Conservation (phyloP, 2,797 vertebrate species). For the Natrix natrix region DNA sequence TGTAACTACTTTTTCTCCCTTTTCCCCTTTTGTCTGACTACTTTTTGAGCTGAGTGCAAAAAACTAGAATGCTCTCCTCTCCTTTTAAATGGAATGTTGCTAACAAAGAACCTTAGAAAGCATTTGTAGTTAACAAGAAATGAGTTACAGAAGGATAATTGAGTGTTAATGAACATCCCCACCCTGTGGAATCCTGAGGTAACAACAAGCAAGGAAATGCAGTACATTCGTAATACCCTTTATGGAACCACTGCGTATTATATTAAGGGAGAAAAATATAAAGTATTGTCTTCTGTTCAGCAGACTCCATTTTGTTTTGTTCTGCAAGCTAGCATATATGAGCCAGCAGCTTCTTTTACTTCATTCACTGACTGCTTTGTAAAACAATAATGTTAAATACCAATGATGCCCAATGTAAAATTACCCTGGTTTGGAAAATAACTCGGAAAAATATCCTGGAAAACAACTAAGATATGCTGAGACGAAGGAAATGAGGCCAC, state of each 20-base stretch:
- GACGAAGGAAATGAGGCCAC: not conserved
- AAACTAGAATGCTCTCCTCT: not conserved
- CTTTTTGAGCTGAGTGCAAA: not conserved
- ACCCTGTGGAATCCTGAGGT: slow-evolving; percentile 50
- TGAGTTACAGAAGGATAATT: not conserved
- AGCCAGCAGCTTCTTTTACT: not conserved
- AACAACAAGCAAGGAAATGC: slow-evolving; percentile 30
- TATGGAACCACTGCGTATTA: not conserved
- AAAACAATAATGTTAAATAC: not conserved
- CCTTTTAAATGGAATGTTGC: not conserved
- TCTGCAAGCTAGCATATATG: not conserved
- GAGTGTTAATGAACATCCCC: slow-evolving; percentile 64
- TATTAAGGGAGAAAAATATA: not conserved
- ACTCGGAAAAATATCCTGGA: not conserved
- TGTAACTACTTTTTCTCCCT: not conserved
- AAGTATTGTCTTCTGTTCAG: not conserved
- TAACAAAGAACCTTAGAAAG: slow-evolving; percentile 36
- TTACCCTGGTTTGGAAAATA: not conserved
- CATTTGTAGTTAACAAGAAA: not conserved
- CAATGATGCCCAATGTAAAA: not conserved
- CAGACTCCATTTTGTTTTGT: slow-evolving; percentile 1
- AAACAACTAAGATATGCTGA: not conserved
- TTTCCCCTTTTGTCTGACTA: not conserved
- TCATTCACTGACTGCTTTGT: not conserved
- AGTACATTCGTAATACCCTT: not conserved